These are phyloP conservation scores for Chrysogorgia sp. DNA, from an alignment of 92 coral and sea anemone genomes.

Conservation along the genomic window DNA sequence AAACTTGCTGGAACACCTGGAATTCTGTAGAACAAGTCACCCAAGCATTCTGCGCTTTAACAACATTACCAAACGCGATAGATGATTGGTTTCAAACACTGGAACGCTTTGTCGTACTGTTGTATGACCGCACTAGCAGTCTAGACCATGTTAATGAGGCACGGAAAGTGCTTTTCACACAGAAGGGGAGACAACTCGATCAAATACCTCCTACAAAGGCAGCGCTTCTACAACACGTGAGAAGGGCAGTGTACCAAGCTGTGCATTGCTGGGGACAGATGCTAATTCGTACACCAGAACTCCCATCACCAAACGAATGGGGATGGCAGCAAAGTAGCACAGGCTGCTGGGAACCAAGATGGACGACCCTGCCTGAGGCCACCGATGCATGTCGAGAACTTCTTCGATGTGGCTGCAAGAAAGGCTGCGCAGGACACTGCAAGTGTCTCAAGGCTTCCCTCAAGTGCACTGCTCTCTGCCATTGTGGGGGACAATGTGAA, in stretches of 20 bases:
- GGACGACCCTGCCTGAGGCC: constrained; percentile 58
- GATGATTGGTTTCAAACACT: constrained; percentile 18
- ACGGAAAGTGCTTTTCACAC: constrained; percentile 4
- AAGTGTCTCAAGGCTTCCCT: constrained; percentile 57
- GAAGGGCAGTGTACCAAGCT: constrained; percentile 40
- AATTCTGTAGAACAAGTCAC: constrained; percentile 21
- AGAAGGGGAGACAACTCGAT: constrained; percentile 22
- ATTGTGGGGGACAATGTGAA: constrained; percentile 52
- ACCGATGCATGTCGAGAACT: constrained; percentile 57
- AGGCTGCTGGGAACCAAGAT: constrained; percentile 25
- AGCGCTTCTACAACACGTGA: constrained; percentile 33
- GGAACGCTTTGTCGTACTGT: constrained; percentile 40
- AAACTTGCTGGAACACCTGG: constrained; percentile 53
- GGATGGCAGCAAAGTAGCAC: constrained; percentile 24
- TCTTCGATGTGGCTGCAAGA: constrained; percentile 62
- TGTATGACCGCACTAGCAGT: constrained; percentile 33
- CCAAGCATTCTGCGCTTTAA: constrained; percentile 1
- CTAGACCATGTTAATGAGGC: constrained; percentile 31
- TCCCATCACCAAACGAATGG: constrained; percentile 28
- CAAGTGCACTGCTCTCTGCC: constrained; percentile 63
- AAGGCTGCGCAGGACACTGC: constrained; percentile 60
- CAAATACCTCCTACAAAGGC: constrained; percentile 35
- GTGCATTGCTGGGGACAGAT: constrained; percentile 27
- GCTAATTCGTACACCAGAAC: constrained; percentile 28
- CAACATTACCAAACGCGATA: constrained; percentile 14